phyloP scores from a whole-genome alignment of 2,888 invertebrate genomes.

The Apamea epomidion region DNA sequence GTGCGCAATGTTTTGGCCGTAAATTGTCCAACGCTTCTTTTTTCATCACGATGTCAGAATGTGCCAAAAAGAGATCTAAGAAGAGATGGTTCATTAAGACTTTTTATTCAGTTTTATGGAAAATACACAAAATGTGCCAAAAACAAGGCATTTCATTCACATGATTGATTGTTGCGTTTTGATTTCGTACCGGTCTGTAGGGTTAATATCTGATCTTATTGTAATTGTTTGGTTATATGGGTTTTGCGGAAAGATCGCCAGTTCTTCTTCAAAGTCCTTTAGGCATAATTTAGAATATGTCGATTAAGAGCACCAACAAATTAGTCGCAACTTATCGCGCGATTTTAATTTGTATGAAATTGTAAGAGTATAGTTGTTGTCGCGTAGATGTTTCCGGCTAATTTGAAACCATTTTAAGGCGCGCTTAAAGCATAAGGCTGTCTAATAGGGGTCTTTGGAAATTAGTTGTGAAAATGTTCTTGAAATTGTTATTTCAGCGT shows the following conservation, averaged over 20 bases:
- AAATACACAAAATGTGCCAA: conserved; percentile 3
- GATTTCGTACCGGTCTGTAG: neutral
- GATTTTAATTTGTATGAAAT: neutral
- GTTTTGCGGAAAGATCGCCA: neutral
- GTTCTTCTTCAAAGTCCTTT: too few relatives aligned
- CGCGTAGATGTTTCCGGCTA: neutral
- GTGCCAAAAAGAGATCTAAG: neutral
- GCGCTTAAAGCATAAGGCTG: neutral
- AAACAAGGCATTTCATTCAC: neutral
- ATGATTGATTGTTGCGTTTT: neutral
- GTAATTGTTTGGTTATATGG: neutral
- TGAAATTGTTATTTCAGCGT: neutral
- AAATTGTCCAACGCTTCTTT: too few relatives aligned
- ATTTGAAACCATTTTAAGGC: neutral
- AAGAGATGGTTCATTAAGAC: neutral
- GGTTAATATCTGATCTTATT: too few relatives aligned
- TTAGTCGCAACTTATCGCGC: neutral
- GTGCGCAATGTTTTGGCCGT: neutral
- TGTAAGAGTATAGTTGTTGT: neutral
- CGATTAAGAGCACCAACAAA: neutral
- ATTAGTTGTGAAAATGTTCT: neutral
- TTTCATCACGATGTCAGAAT: neutral
- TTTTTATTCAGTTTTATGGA: neutral
- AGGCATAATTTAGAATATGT: neutral
- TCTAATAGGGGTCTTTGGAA: neutral